These are phyloP conservation scores for Thymallus thymallus DNA, from an alignment of 2,113 vertebrate species.

Conservation along the genomic window DNA sequence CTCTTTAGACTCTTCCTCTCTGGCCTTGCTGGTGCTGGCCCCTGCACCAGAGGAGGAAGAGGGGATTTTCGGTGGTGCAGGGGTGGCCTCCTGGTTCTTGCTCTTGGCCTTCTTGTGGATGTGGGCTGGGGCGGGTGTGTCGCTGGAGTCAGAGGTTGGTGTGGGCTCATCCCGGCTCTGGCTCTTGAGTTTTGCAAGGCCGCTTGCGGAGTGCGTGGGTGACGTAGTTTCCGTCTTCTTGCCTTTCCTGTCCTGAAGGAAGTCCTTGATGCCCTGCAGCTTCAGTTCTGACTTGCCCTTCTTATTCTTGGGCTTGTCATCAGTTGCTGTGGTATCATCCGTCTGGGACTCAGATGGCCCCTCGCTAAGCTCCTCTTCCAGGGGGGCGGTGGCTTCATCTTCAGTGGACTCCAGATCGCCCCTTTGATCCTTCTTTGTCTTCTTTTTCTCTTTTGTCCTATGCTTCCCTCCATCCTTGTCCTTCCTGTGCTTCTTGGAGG, in stretches of 20 bases:
- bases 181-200: constrained; percentile 72
- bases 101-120: constrained; percentile 57
- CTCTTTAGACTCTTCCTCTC: constrained; percentile 68
- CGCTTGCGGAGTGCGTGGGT: constrained; percentile 55
- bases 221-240: constrained; percentile 59
- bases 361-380: constrained; percentile 67
- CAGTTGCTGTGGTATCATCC: constrained; percentile 39
- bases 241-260: constrained; percentile 73
- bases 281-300: constrained; percentile 72
- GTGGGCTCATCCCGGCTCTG: constrained; percentile 73
- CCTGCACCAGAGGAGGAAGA: constrained; percentile 49
- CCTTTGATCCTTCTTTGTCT: constrained; percentile 69
- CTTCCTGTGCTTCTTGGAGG: constrained; percentile 85
- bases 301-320: constrained; percentile 79
- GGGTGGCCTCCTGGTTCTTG: constrained; percentile 55
- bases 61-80: constrained; percentile 42
- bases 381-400: constrained; percentile 55
- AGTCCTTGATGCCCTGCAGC: constrained; percentile 72
- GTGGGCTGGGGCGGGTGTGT: constrained; percentile 62
- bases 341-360: constrained; percentile 50
- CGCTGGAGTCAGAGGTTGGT: constrained; percentile 69
- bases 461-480: constrained; percentile 80
- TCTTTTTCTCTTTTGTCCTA: constrained; percentile 72
- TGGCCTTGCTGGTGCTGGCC: constrained; percentile 39
- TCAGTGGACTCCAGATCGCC: constrained; percentile 66